Evolutionary conservation across 2,797 vertebrate species (phyloP).

Genomic region (Lagocephalus sceleratus): DNA sequence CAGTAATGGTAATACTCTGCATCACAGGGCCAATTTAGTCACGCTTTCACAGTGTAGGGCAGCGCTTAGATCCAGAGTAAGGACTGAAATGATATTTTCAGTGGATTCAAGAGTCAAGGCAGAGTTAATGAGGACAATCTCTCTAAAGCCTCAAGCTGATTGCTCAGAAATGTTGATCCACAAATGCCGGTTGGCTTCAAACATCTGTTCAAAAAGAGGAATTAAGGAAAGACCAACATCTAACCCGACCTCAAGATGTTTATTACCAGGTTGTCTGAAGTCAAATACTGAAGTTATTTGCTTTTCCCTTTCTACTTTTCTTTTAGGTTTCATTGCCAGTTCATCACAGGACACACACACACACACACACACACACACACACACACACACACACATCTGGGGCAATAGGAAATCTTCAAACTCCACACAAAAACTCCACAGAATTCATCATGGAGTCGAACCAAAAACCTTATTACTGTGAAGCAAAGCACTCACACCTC

Average conservation of each 20-base stretch:
- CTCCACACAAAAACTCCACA: no score
- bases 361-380: no score
- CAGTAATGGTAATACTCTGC: constrained; percentile 19
- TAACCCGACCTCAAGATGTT: constrained; percentile 4
- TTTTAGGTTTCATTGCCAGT: neutral
- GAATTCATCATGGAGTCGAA: no score
- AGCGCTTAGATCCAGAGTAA: constrained; percentile 29
- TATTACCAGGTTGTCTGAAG: constrained; percentile 21
- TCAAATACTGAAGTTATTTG: constrained; percentile 9
- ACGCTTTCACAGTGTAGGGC: constrained; percentile 19
- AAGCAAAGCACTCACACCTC: no score
- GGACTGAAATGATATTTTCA: constrained; percentile 29
- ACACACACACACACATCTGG: no score
- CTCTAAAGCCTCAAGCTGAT: constrained; percentile 30
- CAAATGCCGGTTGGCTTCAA: constrained; percentile 28
- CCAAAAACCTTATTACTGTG: no score
- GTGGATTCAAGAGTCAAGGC: constrained; percentile 36
- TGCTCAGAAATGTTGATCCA: constrained; percentile 40
- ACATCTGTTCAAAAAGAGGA: constrained; percentile 15
- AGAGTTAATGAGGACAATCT: constrained; percentile 42
- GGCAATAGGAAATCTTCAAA: no score
- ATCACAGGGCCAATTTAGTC: constrained; percentile 23
- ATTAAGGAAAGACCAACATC: constrained; percentile 7
- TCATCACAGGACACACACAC: neutral
- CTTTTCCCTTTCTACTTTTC: neutral